Percentiles rank a stretch among this genome's conserved stretches.
These are phyloP conservation scores for Drosophila kokeensis DNA, from an alignment of 2,888 invertebrate species.

Conservation along the genomic window DNA sequence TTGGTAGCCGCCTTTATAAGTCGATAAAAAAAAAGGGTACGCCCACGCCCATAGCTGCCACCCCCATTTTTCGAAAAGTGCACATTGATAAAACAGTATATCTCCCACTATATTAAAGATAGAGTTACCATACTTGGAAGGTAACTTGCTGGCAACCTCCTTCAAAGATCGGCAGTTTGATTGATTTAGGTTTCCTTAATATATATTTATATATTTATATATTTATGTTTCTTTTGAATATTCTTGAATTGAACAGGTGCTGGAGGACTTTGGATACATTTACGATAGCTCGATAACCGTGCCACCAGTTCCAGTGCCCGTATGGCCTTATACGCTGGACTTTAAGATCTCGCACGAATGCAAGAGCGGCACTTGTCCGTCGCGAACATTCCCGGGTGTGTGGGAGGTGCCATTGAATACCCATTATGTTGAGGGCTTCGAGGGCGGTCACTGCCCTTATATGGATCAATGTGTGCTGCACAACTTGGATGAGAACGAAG, in stretches of 20 bases:
- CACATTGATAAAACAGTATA: not conserved
- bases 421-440: slow-evolving; percentile 94
- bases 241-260: slow-evolving; percentile 87
- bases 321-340: slow-evolving; percentile 98
- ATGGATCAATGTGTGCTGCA: slow-evolving; percentile 96
- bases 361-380: slow-evolving; percentile 96
- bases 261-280: slow-evolving; percentile 96
- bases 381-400: slow-evolving; percentile 95
- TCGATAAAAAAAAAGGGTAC: too few species aligned
- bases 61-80: too few species aligned
- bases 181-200: not conserved
- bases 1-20: too few species aligned
- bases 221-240: slow-evolving; percentile 1
- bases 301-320: slow-evolving; percentile 91
- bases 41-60: too few species aligned
- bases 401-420: slow-evolving; percentile 97
- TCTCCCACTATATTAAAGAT: not conserved
- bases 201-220: not conserved
- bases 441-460: slow-evolving; percentile 96
- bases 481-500: slow-evolving; percentile 91
- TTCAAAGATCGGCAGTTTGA: too few species aligned
- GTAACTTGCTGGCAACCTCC: too few species aligned
- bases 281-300: slow-evolving; percentile 97
- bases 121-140: not conserved
- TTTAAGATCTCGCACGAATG: slow-evolving; percentile 97